A percentile compares a stretch with the other conserved stretches of the same genome.
Evolutionary conservation across 2,797 vertebrate species (phyloP).

Genomic region (Crax fasciolata): DNA sequence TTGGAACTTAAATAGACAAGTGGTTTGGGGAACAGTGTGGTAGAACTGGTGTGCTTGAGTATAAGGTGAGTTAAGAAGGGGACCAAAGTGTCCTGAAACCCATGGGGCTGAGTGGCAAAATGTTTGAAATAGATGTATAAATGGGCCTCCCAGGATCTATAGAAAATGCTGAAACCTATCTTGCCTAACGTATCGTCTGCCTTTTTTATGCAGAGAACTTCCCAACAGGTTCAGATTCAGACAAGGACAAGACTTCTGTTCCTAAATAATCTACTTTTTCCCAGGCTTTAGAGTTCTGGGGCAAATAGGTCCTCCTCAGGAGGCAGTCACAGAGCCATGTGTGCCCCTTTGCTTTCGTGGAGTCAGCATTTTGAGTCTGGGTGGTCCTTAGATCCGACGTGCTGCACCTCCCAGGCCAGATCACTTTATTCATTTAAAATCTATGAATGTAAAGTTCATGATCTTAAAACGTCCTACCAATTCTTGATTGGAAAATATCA

Average conservation of each 20-base stretch:
- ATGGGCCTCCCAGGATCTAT: rapidly evolving
- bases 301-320: not conserved
- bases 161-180: not conserved
- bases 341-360: not conserved
- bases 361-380: not conserved
- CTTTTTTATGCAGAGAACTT: not conserved
- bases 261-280: not conserved
- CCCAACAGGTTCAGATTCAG: not conserved
- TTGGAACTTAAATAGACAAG: not conserved
- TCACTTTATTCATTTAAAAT: not conserved
- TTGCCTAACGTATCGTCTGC: not conserved
- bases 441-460: not conserved
- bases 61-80: not conserved
- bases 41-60: not conserved
- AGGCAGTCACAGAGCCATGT: not conserved
- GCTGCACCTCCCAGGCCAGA: not conserved
- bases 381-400: not conserved
- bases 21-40: not conserved
- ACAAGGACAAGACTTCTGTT: not conserved
- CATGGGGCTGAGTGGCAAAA: not conserved
- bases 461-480: not conserved
- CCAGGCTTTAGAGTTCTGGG: not conserved
- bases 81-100: not conserved
- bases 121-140: not conserved
- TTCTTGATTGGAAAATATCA: not conserved